These are phyloP conservation scores for Drosophila nannoptera DNA, from an alignment of 1,140 invertebrate genomes.

Conservation along the genomic window DNA sequence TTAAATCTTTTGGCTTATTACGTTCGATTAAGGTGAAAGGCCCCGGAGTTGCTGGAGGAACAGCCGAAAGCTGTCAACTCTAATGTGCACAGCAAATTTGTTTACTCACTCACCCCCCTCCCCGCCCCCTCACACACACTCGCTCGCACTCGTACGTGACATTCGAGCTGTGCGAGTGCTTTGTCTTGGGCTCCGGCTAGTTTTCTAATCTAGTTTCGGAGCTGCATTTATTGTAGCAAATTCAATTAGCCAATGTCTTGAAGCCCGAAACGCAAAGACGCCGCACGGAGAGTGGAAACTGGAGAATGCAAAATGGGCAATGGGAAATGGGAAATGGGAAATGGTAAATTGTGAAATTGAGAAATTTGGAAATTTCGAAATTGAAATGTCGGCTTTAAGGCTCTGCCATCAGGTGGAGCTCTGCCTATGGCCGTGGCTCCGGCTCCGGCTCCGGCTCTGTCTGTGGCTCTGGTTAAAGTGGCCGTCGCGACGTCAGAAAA, in stretches of 20 bases:
- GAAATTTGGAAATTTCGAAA: conserved; percentile 15
- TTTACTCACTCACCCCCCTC: not conserved
- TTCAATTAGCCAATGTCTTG: conserved; percentile 66
- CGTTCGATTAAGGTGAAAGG: conserved; percentile 3
- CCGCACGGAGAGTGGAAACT: not conserved
- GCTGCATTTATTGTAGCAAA: conserved; percentile 41
- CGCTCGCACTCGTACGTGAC: conserved; percentile 34
- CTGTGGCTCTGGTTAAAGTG: conserved; percentile 8
- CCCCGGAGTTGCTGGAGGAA: not conserved
- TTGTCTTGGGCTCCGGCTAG: conserved; percentile 43
- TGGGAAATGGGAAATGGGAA: not conserved
- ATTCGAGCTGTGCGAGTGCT: conserved; percentile 43
- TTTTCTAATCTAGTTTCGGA: conserved; percentile 61
- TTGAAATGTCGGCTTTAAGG: conserved; percentile 20
- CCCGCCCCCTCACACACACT: not conserved
- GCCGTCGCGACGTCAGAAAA: conserved; percentile 37
- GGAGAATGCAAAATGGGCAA: conserved; percentile 1
- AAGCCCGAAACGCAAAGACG: conserved; percentile 17
- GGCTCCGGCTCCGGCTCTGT: not conserved
- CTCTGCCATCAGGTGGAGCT: conserved; percentile 10
- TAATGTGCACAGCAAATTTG: conserved; percentile 55
- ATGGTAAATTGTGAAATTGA: not conserved
- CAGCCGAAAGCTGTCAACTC: conserved; percentile 27
- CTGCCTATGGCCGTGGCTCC: not conserved
- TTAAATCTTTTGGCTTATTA: conserved; percentile 6